Evolutionary conservation across 2,888 invertebrate species (phyloP).

Genomic region (Clepsis dumicolana): DNA sequence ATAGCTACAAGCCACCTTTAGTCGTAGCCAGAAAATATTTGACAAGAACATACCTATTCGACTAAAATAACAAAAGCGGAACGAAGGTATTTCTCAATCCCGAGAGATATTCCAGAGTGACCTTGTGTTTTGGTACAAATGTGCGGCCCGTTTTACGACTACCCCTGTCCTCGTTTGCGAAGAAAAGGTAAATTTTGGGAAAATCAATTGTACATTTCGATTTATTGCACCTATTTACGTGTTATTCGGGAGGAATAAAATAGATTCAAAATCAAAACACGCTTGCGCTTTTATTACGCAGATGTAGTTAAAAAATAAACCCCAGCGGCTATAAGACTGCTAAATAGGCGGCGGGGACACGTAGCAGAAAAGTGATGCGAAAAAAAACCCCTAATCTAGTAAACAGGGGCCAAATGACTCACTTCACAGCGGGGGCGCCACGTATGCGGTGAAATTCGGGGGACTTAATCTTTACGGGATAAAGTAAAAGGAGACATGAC

Average conservation of each 20-base stretch:
- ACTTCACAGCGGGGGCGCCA: constrained; percentile 78
- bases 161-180: constrained; percentile 64
- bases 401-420: constrained; percentile 85
- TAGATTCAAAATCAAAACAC: constrained; percentile 14
- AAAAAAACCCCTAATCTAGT: constrained; percentile 85
- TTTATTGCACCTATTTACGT: constrained; percentile 65
- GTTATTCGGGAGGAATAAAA: constrained; percentile 46
- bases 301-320: constrained; percentile 37
- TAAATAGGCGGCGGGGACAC: constrained; percentile 61
- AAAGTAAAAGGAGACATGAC: constrained; percentile 85
- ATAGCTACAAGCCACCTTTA: background rate
- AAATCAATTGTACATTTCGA: constrained; percentile 71
- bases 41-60: constrained; percentile 25
- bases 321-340: constrained; percentile 67
- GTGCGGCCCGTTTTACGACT: constrained; percentile 71
- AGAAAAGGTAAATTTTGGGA: constrained; percentile 68
- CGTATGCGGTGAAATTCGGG: constrained; percentile 74
- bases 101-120: constrained; percentile 64
- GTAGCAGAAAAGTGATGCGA: constrained; percentile 75
- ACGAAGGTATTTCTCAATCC: constrained; percentile 72
- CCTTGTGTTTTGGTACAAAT: constrained; percentile 66
- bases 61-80: constrained; percentile 47
- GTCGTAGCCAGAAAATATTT: constrained; percentile 6
- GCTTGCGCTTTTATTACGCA: constrained; percentile 17
- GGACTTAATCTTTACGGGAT: constrained; percentile 84